These are phyloP conservation scores for Nesoenas mayeri DNA, from an alignment of 2,113 vertebrate genomes.

Conservation along the genomic window DNA sequence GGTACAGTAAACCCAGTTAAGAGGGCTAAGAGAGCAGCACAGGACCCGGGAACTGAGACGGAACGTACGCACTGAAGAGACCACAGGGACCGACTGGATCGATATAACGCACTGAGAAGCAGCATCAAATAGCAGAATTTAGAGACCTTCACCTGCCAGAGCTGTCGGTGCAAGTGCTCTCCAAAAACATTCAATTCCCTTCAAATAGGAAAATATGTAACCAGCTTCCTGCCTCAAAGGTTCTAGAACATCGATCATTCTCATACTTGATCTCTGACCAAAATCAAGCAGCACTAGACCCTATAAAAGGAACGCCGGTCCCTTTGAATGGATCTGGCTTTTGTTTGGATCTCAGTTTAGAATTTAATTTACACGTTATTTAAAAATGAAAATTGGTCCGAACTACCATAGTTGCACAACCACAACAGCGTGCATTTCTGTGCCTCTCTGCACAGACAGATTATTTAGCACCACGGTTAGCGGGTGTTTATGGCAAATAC, in stretches of 20 bases:
- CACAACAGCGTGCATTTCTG: neutral
- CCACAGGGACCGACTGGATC: neutral
- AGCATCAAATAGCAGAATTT: neutral
- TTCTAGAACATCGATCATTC: neutral
- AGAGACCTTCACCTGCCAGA: neutral
- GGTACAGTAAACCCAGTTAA: neutral
- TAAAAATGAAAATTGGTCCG: neutral
- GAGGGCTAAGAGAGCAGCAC: neutral
- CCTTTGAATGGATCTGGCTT: neutral
- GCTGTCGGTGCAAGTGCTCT: neutral
- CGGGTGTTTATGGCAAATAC: neutral
- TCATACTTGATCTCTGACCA: neutral
- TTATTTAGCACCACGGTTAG: neutral
- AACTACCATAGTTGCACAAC: neutral
- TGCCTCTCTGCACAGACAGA: neutral
- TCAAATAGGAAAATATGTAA: neutral
- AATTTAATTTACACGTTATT: neutral
- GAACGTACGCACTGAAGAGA: neutral
- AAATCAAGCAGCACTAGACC: neutral
- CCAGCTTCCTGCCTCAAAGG: neutral
- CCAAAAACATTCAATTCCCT: neutral
- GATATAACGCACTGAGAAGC: neutral
- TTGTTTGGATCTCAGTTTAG: neutral
- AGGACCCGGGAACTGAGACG: no score
- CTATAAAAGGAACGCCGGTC: neutral